These are phyloP conservation scores for Equus quagga DNA, from an alignment of 2,113 vertebrate species.

Conservation along the genomic window DNA sequence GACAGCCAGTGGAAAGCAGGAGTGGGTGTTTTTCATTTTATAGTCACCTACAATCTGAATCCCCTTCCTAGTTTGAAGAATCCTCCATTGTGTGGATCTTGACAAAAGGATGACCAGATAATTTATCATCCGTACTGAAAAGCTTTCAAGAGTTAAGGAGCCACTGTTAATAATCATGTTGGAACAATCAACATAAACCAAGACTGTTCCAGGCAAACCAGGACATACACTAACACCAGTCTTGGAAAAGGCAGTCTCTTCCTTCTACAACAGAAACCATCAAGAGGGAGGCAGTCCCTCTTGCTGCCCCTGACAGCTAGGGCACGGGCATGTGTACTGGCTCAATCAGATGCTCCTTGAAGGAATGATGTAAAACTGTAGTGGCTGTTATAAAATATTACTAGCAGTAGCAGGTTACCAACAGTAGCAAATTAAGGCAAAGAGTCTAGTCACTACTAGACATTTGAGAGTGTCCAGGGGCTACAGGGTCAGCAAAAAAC, in stretches of 20 bases:
- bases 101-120: not conserved
- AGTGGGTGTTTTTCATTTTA: not conserved
- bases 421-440: not conserved
- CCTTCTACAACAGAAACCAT: not conserved
- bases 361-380: not conserved
- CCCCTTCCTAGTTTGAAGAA: not conserved
- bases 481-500: not conserved
- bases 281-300: not conserved
- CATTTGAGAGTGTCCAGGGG: not conserved
- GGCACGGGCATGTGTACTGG: not conserved
- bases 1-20: not conserved
- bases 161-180: not conserved
- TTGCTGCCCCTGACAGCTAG: not conserved
- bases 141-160: not conserved
- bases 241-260: not conserved
- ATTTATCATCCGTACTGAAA: conserved; percentile 1
- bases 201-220: not conserved
- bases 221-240: not conserved
- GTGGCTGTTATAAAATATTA: not conserved
- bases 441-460: not conserved
- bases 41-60: not conserved
- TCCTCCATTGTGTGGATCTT: not conserved
- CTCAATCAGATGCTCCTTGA: not conserved
- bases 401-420: not conserved
- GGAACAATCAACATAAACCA: not conserved